Evolutionary conservation across 1,140 invertebrate genomes (phyloP), one percentile per base, ranked within the genome.

Genomic region (Andricus grossulariae): DNA sequence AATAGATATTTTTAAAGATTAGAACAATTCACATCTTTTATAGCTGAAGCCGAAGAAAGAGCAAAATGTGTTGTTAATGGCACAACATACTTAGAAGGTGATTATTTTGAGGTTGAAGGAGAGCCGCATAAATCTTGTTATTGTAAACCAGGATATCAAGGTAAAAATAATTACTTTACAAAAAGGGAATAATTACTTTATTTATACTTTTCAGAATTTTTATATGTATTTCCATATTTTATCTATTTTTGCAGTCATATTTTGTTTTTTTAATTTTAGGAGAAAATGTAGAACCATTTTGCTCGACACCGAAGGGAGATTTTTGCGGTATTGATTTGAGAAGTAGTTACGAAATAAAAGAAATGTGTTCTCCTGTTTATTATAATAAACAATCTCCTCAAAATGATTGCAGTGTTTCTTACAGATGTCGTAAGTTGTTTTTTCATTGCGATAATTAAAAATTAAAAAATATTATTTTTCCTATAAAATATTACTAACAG

Each of bases 291-390:
- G 45, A 71, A 52, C 72, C 72, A 54, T 54, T 51, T 11, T 71
- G 70, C 50, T 21, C 16, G 4, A 71, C 39, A 12, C 21, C 15
- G 8, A n/a, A 45, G 19, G 10, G 12, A 6, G 12, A 21, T 60
- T 66, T 16, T 32, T 52, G 51, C 15, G 12, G 50, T 15, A 21
- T 18, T 32, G 72, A 73, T 1, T 15, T 73, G 0, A 51, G 50
- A 39, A 32, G 12, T 12, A 32, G 25, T 11, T 19, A 5, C 18
- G 49, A 32, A 21, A 25, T 51, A 13, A 18, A 52, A 16, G 6
- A 73, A 19, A 50, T 50, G 12, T 71, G 70, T 16, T 39, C n/a
- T 19, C 70, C 70, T 71, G 70, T 71, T 50, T 71, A 71, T 71
- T 71, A 71, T 21, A 19, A 12, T 50, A n/a, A 13, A 16, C 70